Evolutionary conservation across 2,888 invertebrate genomes (phyloP), one percentile per base, ranked within the genome.

Genomic region (Spisula solida): DNA sequence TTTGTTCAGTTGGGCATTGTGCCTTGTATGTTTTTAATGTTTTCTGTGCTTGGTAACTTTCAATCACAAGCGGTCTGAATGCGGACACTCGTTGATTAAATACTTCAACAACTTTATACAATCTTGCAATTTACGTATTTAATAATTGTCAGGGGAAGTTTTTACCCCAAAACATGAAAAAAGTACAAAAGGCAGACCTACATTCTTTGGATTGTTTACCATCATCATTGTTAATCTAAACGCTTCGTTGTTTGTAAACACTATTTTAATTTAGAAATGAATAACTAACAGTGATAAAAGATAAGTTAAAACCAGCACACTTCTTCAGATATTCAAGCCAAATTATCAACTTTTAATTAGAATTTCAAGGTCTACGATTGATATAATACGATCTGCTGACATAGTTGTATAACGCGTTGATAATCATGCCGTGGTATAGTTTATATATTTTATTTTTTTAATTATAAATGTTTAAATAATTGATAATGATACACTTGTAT

Each of bases 311-410:
- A 25, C 5, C 25, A 66, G 60, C n/a, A 5, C n/a, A 66, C 25
- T 12, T 66, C 60, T 25, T 66, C 60, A 66, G 60, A 66, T 66
- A n/a, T 66, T 66, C 10, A 66, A 66, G 60, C 60, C 60, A 66
- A 66, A 25, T 25, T 25, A 66, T 66, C 25, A 66, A 66, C 4
- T 20, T 1, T 56, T 1, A 56, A 56, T 20, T 5, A n/a, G n/a
- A 56, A 20, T 56, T 20, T 56, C n/a, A 6, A 6, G 4, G 18
- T 55, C 6, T 56, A 56, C n/a, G 18, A 20, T 20, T 56, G 56
- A 56, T 20, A 56, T 56, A 20, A 56, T 20, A 56, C 56, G n/a
- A 56, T n/a, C n/a, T n/a, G n/a, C n/a, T n/a, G n/a, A n/a, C n/a
- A n/a, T n/a, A n/a, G n/a, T n/a, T n/a, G n/a, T n/a, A n/a, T n/a